Conservation (phyloP, 2,113 vertebrate species). For the Lichenostomus cassidix region DNA sequence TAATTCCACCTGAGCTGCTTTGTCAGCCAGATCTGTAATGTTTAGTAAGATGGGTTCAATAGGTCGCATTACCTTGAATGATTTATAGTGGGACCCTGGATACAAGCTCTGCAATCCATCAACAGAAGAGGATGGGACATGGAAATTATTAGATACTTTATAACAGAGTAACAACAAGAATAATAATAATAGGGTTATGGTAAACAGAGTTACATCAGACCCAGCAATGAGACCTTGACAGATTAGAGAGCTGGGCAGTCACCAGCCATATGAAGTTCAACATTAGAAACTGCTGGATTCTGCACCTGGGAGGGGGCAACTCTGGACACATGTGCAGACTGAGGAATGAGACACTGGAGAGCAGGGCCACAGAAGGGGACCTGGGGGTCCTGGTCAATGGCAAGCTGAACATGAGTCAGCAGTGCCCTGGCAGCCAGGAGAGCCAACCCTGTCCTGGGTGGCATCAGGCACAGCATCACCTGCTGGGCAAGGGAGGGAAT, state of each 20-base stretch:
- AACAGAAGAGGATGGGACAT: not conserved
- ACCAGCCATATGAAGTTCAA: not conserved
- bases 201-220: not conserved
- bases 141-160: not conserved
- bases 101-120: not conserved
- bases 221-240: not conserved
- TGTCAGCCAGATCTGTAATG: not conserved
- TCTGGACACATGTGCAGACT: not conserved
- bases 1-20: not conserved
- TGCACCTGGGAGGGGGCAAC: not conserved
- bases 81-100: not conserved
- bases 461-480: accelerated
- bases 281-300: not conserved
- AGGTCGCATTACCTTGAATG: not conserved
- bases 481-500: accelerated
- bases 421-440: not conserved
- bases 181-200: not conserved
- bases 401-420: not conserved
- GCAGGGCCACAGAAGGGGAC: accelerated
- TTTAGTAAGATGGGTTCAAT: not conserved
- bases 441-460: accelerated
- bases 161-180: not conserved
- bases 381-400: not conserved
- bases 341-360: not conserved
- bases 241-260: not conserved